phyloP scores from a whole-genome alignment of 2,113 vertebrate genomes.

The Sitta europaea region DNA sequence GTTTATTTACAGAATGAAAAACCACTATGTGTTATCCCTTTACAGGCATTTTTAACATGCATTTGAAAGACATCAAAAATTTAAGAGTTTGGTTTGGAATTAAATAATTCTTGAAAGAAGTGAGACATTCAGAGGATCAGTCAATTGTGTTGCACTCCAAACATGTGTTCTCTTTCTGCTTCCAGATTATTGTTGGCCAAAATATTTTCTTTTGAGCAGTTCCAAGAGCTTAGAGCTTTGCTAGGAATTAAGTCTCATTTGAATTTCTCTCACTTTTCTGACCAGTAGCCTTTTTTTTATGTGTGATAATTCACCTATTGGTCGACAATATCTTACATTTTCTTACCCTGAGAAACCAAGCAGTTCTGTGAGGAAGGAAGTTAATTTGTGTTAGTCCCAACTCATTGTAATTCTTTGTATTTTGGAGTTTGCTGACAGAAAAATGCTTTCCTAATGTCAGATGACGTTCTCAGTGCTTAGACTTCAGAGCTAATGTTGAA shows the following conservation, averaged over 20 bases:
- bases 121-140: not conserved
- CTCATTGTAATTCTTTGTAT: not conserved
- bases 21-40: not conserved
- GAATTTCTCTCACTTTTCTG: not conserved
- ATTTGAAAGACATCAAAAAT: not conserved
- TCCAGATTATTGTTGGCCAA: not conserved
- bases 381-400: not conserved
- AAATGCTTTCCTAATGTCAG: not conserved
- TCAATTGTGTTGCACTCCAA: not conserved
- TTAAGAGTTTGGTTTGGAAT: not conserved
- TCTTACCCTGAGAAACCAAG: not conserved
- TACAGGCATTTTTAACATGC: not conserved
- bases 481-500: not conserved
- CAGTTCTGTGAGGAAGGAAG: not conserved
- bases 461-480: not conserved
- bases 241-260: not conserved
- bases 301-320: not conserved
- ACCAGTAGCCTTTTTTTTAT: not conserved
- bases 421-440: not conserved
- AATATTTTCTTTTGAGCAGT: not conserved
- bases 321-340: not conserved
- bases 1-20: conserved; percentile 13
- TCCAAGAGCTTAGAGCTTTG: not conserved
- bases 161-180: not conserved
- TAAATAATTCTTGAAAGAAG: not conserved